These are phyloP conservation scores for Saxidomus purpurata DNA, from an alignment of 1,140 invertebrate species.

Conservation along the genomic window DNA sequence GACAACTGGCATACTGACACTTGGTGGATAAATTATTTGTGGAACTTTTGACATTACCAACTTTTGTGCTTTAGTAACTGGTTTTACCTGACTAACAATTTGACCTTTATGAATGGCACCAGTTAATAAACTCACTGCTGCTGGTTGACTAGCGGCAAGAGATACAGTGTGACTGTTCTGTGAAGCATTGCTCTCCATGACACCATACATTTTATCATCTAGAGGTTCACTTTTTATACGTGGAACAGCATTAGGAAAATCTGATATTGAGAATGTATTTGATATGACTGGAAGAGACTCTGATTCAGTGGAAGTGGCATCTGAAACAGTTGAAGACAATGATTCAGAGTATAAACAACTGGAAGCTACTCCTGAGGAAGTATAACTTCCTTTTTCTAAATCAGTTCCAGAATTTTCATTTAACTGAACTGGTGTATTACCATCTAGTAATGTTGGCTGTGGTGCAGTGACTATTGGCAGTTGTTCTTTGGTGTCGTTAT, in stretches of 20 bases:
- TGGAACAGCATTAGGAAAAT: not conserved
- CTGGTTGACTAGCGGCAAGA: too few relatives aligned
- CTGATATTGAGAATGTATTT: slow-evolving; percentile 7
- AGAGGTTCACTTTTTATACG: slow-evolving; percentile 16
- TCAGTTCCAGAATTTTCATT: not conserved
- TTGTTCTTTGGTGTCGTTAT: not conserved
- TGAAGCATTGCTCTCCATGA: not conserved
- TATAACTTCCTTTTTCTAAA: not conserved
- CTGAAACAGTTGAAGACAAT: not conserved
- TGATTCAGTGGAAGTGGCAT: too few relatives aligned
- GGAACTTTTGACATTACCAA: slow-evolving; percentile 14
- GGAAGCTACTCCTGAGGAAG: too few relatives aligned
- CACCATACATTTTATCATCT: slow-evolving; percentile 27
- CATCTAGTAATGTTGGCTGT: not conserved
- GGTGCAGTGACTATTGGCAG: too few relatives aligned
- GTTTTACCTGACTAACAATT: not conserved
- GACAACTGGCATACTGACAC: not conserved
- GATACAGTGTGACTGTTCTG: not conserved
- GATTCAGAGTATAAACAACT: too few relatives aligned
- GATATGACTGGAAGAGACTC: not conserved
- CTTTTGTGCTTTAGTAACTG: not conserved
- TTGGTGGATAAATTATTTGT: not conserved
- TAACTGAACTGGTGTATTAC: too few relatives aligned
- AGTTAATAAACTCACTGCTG: not conserved
- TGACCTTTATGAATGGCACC: slow-evolving; percentile 14